Evolutionary conservation across 2,113 vertebrate species (phyloP).

Genomic region (Bungarus multicinctus): DNA sequence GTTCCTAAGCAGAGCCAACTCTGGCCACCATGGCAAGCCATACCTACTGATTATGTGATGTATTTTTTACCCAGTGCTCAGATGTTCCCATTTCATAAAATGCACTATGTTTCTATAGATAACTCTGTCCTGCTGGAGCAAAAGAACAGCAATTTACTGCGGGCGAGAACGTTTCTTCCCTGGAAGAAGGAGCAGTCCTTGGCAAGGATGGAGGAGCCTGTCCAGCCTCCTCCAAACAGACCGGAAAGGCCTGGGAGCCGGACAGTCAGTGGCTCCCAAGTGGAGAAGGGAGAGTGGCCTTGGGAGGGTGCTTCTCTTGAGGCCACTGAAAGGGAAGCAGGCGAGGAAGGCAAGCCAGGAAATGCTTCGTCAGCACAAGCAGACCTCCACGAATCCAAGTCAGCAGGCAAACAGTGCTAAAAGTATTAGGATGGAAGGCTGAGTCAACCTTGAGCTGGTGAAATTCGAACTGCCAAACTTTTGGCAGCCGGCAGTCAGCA

Average conservation of each 20-base stretch:
- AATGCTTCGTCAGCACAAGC: not conserved
- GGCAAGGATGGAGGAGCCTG: not conserved
- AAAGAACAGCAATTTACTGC: not conserved
- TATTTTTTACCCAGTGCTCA: not conserved
- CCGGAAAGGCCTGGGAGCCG: not conserved
- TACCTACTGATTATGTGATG: not conserved
- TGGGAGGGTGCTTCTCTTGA: not conserved
- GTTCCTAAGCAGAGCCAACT: not conserved
- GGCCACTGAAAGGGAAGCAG: not conserved
- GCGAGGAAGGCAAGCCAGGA: not conserved
- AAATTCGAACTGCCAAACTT: too few species aligned
- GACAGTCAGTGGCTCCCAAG: not conserved
- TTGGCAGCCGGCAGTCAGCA: too few species aligned
- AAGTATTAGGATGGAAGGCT: not conserved
- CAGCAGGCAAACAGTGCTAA: not conserved
- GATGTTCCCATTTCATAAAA: not conserved
- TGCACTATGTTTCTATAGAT: not conserved
- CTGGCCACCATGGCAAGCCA: not conserved
- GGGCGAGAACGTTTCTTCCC: not conserved
- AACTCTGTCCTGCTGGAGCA: not conserved
- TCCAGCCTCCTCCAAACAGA: not conserved
- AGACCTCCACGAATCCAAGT: not conserved
- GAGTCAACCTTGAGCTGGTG: too few species aligned
- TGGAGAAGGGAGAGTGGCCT: not conserved
- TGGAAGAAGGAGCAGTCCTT: not conserved